Conservation (phyloP, 2,113 vertebrate genomes). For the Panthera tigris region DNA sequence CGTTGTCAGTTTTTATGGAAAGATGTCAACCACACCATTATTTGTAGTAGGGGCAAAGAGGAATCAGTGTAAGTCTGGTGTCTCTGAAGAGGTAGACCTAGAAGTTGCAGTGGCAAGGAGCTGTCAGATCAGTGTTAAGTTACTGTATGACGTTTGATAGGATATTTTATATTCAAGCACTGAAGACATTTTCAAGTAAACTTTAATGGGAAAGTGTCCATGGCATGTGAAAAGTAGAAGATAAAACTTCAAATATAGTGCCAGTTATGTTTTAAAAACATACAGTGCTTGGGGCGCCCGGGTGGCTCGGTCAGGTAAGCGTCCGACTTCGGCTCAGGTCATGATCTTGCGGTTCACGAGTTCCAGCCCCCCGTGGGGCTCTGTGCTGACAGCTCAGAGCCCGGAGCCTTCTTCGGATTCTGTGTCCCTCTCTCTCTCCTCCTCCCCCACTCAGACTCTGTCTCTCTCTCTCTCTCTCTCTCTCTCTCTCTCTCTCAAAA, state of each 20-base stretch:
- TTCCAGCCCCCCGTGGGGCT: too few species aligned
- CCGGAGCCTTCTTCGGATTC: too few species aligned
- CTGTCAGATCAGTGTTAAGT: not conserved
- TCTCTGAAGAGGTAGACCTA: not conserved
- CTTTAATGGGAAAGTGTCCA: not conserved
- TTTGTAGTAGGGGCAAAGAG: not conserved
- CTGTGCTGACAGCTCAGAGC: too few species aligned
- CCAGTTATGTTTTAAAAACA: not conserved
- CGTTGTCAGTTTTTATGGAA: constrained; percentile 16
- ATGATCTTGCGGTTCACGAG: too few species aligned
- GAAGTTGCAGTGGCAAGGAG: not conserved
- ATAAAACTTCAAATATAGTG: not conserved
- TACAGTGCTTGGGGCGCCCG: not conserved
- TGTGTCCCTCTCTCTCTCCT: too few species aligned
- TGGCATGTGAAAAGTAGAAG: not conserved
- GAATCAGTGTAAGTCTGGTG: not conserved
- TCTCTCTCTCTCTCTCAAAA: too few species aligned
- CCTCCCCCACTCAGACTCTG: too few species aligned
- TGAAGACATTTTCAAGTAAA: constrained; percentile 27
- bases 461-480: too few species aligned
- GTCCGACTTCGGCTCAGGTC: too few species aligned
- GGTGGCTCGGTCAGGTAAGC: too few species aligned
- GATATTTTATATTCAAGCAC: not conserved
- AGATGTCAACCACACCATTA: not conserved
- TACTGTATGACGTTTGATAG: not conserved